Base-by-base conservation (phyloP, 2,888 invertebrate genomes). In the Drosophila atroscutellata region DNA sequence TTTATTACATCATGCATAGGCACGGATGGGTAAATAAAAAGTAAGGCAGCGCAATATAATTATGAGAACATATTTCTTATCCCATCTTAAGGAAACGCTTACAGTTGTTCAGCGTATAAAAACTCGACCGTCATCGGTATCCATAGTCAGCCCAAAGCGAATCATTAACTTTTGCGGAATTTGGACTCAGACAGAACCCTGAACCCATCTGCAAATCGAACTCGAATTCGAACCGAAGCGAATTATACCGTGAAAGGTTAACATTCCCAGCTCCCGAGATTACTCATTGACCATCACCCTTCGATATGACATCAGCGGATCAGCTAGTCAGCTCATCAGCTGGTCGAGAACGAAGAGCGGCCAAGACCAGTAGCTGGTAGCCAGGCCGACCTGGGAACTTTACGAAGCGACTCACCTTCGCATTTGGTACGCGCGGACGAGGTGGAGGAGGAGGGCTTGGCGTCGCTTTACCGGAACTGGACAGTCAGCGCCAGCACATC, bases 351-450 rank as follows among this genome's bases (percentile, higher is more conserved):
- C 47, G 26, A 36, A 36, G 18, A 49, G 15, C 5, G 51, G 28
- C 30, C 50, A 84, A 89, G 87, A 89, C 87, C 89, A 84, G 84
- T 87, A 89, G 84, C 87, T 60, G 55, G 15, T 42, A 47, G 63
- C 47, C 42, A 42, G 50, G n/a, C 24, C 54, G 26, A 28, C 18
- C 51, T 32, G 28, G 32, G 28, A 32, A 42, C 52, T 49, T 61
- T 18, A 37, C 61, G 20, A 61, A 80, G 70, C 66, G 60, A 70
- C 57, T 83, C 83, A 88, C 82, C 82, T 81, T 81, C 85, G 72
- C 37, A 24, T 24, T 57, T 45, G 20, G 26, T 13, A 0, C 8
- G 24, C 59, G 49, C n/a, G 18, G 30, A 42, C 59, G 18, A 72
- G 59, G 62, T 8, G 26, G 64, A 15, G 26, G 30, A 18, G 26